A percentile compares a stretch with the other conserved stretches of the same genome.
These are phyloP conservation scores for Naja naja DNA, from an alignment of 2,113 vertebrate species.

Conservation along the genomic window DNA sequence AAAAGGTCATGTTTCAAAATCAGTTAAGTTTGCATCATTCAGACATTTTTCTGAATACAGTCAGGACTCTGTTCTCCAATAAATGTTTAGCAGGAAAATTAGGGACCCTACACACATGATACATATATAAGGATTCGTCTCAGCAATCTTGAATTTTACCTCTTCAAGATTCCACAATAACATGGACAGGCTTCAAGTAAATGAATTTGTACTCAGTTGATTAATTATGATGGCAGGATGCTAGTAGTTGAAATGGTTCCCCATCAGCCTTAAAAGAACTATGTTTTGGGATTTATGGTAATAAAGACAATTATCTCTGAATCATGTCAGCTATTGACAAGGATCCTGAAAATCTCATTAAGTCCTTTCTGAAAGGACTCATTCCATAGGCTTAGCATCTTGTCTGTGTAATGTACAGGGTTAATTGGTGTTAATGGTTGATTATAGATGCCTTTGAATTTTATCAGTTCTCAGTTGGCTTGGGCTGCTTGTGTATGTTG, in stretches of 20 bases:
- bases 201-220: not conserved
- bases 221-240: not conserved
- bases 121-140: not conserved
- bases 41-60: not conserved
- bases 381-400: not conserved
- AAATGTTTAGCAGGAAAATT: not conserved
- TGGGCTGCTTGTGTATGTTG: not conserved
- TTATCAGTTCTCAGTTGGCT: not conserved
- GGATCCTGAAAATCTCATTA: not conserved
- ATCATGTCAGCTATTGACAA: not conserved
- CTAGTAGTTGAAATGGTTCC: not conserved
- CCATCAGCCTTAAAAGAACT: not conserved
- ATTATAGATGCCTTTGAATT: not conserved
- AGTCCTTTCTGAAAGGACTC: not conserved
- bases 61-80: not conserved
- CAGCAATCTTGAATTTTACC: not conserved
- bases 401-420: not conserved
- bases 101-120: not conserved
- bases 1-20: not conserved
- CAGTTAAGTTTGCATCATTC: not conserved
- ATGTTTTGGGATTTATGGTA: not conserved
- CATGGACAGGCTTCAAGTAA: not conserved
- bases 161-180: not conserved
- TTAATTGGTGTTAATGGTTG: not conserved
- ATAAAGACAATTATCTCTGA: not conserved